Base-by-base conservation (phyloP, 2,113 vertebrate species). In the Daubentonia madagascariensis region DNA sequence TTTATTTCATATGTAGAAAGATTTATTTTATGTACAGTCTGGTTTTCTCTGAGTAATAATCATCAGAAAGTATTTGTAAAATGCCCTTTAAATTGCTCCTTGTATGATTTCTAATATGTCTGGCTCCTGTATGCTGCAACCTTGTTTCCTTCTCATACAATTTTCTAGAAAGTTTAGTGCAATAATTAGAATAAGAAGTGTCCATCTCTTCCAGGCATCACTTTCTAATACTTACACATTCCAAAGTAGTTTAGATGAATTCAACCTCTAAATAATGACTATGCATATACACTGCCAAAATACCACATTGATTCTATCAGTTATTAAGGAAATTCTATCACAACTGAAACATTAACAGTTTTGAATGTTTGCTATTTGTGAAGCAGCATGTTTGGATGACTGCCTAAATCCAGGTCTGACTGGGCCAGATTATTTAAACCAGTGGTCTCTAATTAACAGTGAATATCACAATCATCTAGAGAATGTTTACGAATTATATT, bases 21-120 rank as follows among this genome's bases (percentile, higher is more conserved):
- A 80, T 90, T 85, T 72, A 67, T 54, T 73, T 97, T 76, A 92
- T 22, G 32, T 92, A 25, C n/a, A 89, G 20, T 28, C 57, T 45
- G 6, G 6, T 89, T 95, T 88, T 97, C 70, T 78, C 84, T 87
- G 61, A 50, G 59, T 68, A 96, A 85, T 43, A 94, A 96, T 93
- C 75, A 76, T 67, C 30, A 59, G 37, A 91, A 2, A 52, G 50
- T 22, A 85, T 32, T 37, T 96, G 25, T 6, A 63, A 63, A 97
- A 96, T 22, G 87, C 50, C 16, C 68, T 68, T 96, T 87, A 84
- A 93, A 96, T 83, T 88, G n/a, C 0, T 91, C 65, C 9, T 94
- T 91, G 83, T 45, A 45, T 91, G 76, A 84, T 73, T 89, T 88
- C 43, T 78, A 85, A 72, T 48, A 52, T 40, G 20, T 73, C 17